phyloP scores from a whole-genome alignment of 1,140 invertebrate genomes.

The Caenorhabditis brenneri region DNA sequence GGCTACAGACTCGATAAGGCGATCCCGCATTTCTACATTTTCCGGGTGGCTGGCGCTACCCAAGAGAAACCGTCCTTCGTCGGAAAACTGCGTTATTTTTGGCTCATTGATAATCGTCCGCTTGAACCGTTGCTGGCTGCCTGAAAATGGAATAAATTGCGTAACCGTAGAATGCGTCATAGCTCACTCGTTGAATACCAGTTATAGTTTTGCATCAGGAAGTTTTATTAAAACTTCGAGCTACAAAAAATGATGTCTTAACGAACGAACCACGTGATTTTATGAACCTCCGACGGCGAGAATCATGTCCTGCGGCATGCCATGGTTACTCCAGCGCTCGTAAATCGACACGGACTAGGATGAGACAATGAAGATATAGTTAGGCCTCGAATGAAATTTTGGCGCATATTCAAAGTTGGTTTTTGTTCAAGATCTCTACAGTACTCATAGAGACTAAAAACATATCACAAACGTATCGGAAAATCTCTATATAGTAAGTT shows the following conservation, averaged over 20 bases:
- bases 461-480: too few species aligned
- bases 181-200: slow-evolving; percentile 12
- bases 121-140: not conserved
- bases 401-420: not conserved
- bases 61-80: not conserved
- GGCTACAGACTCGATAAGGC: not conserved
- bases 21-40: not conserved
- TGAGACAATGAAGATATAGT: not conserved
- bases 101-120: not conserved
- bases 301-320: not conserved
- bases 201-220: not conserved
- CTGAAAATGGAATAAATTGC: not conserved
- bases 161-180: too few species aligned
- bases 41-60: not conserved
- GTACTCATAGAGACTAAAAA: too few species aligned
- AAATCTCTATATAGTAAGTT: too few species aligned
- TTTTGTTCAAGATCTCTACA: not conserved
- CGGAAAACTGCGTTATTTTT: not conserved
- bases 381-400: not conserved
- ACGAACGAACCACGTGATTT: not conserved
- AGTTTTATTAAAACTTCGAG: not conserved
- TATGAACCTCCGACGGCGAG: not conserved
- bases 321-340: not conserved
- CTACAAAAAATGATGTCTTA: not conserved
- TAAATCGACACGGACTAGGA: slow-evolving; percentile 24